Conservation (phyloP, 2,888 invertebrate species). For the Eristalis arbustorum region DNA sequence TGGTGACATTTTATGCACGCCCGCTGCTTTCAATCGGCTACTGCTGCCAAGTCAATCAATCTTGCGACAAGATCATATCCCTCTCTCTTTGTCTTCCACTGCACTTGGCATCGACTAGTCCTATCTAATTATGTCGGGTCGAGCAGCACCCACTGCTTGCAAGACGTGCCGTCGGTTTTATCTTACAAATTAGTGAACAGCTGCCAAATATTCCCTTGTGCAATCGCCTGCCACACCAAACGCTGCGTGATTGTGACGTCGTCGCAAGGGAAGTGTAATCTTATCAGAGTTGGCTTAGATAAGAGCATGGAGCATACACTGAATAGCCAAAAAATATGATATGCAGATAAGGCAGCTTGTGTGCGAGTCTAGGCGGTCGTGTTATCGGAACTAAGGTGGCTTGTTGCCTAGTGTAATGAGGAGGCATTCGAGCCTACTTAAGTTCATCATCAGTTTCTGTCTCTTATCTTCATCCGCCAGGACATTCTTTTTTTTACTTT, state of each 20-base stretch:
- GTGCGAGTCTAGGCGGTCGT: conserved; percentile 14
- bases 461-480: conserved; percentile 55
- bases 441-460: conserved; percentile 61
- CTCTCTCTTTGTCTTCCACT: not conserved
- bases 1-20: too few relatives aligned
- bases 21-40: not conserved
- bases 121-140: not conserved
- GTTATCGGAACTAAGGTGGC: conserved; percentile 70
- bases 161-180: conserved; percentile 2
- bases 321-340: conserved; percentile 20
- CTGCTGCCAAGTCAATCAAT: not conserved
- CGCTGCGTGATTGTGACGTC: not conserved
- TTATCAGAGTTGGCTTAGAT: conserved; percentile 50
- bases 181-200: not conserved
- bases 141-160: not conserved
- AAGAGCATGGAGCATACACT: conserved; percentile 7
- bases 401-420: conserved; percentile 59
- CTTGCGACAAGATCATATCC: not conserved
- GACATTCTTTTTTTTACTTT: conserved; percentile 37
- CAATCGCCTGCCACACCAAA: not conserved
- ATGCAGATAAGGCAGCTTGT: conserved; percentile 27
- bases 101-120: too few relatives aligned
- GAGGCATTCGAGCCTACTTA: conserved; percentile 71
- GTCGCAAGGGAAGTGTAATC: conserved; percentile 20
- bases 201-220: conserved; percentile 21